Evolutionary conservation across 2,797 vertebrate species (phyloP), one percentile per base, ranked within the genome.

Genomic region (Catharus ustulatus): DNA sequence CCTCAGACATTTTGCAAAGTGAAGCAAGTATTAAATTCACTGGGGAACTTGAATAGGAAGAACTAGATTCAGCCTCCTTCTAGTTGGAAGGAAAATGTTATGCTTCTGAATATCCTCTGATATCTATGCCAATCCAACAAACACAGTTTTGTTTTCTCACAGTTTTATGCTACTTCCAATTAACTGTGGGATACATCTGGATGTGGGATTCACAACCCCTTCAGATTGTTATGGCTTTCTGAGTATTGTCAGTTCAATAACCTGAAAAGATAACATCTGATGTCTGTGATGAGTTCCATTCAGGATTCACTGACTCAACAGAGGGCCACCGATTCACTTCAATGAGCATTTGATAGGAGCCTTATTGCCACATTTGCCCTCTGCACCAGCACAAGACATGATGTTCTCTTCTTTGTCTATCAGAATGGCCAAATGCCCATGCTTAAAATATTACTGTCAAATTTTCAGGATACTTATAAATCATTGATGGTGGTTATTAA

Each of bases 371-470:
- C 45, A 22, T 20, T 54, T 71, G 64, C 59, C 48, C 49, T 55
- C 68, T 74, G 38, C 80, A 45, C 45, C 45, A 43, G 24, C 3
- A 2, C 0, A 0, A 66, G 48, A 83, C 43, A 17, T 2, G 11
- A 51, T 5, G 13, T 76, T 57, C 75, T 79, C 68, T 68, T 21
- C 20, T 93, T 80, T 54, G n/a, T 24, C 75, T 85, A n/a, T 15
- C 13, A 87, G 36, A 73, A 66, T 22, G 51, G 27, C 10, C 48
- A 90, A 91, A 45, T 6, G 13, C 4, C 30, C 42, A 13, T 38
- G 20, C 58, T 83, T 51, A 61, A 29, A 81, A 51, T 13, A 58
- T 61, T 57, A n/a, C 61, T 62, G 34, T 42, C 27, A 81, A 13
- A 72, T 83, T 78, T 78, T 43, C 48, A 75, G 64, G 21, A 8